These are phyloP conservation scores for Theristicus caerulescens DNA, from an alignment of 2,113 vertebrate species.

Conservation along the genomic window DNA sequence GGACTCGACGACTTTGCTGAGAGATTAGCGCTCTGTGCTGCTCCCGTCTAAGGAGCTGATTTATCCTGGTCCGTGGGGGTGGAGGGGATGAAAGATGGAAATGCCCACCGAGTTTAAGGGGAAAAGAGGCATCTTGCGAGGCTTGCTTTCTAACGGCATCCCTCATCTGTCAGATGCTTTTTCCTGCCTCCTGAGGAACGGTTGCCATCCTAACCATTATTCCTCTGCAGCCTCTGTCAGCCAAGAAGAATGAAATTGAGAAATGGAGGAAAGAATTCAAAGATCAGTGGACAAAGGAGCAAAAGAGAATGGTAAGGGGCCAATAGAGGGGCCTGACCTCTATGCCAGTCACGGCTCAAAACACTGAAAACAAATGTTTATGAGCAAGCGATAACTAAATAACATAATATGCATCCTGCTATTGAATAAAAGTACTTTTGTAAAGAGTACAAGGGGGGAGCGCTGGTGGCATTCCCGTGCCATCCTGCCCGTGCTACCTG, in stretches of 20 bases:
- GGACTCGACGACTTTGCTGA: neutral
- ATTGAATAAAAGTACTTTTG: neutral
- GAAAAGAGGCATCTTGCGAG: neutral
- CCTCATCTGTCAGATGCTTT: rapidly evolving
- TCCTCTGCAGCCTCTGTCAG: conserved; percentile 80
- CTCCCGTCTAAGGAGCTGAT: too few relatives aligned
- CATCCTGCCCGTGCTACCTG: neutral
- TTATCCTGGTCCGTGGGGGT: too few relatives aligned
- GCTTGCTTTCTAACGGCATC: too few relatives aligned
- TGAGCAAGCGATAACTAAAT: neutral
- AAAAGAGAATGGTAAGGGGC: conserved; percentile 84
- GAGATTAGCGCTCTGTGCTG: too few relatives aligned
- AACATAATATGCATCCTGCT: neutral
- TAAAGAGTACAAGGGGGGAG: too few relatives aligned
- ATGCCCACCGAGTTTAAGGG: neutral
- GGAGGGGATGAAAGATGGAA: neutral
- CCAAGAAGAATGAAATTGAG: conserved; percentile 90
- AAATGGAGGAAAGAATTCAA: conserved; percentile 94
- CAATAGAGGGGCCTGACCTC: neutral
- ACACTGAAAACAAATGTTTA: too few relatives aligned
- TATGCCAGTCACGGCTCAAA: rapidly evolving
- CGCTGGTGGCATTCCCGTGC: neutral
- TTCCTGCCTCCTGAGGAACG: neutral
- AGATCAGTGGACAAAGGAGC: conserved; percentile 87
- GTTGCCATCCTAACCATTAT: neutral